phyloP scores from a whole-genome alignment of 1,140 invertebrate genomes.

The Drosophila bifasciata region DNA sequence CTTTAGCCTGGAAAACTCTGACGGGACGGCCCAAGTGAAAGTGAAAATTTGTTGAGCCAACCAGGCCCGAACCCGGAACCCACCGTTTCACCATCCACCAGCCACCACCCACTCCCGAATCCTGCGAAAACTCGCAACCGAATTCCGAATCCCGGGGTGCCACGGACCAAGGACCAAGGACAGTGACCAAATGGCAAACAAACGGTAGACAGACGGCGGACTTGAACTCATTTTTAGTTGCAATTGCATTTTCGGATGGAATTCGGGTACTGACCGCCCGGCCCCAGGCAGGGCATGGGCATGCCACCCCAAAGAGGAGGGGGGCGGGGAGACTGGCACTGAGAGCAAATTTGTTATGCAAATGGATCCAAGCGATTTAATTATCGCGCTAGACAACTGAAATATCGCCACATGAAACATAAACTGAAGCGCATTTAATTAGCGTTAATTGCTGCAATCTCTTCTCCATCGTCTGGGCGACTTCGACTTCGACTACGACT shows the following conservation, averaged over 20 bases:
- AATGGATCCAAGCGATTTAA: conserved; percentile 77
- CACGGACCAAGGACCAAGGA: conserved; percentile 14
- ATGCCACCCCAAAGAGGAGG: conserved; percentile 13
- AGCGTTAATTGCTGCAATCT: conserved; percentile 82
- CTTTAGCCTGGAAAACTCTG: conserved; percentile 64
- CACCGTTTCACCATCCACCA: too few relatives aligned
- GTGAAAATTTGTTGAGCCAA: conserved; percentile 67
- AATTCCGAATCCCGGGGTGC: conserved; percentile 5
- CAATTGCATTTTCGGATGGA: conserved; percentile 40
- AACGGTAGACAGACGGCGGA: conserved; percentile 61
- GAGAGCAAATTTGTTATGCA: conserved; percentile 77
- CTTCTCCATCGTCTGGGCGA: conserved; percentile 61
- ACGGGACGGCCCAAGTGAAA: conserved; percentile 72
- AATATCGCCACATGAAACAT: conserved; percentile 82
- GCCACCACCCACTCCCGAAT: not conserved
- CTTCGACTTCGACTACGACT: not conserved
- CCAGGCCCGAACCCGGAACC: not conserved
- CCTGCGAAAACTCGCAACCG: not conserved
- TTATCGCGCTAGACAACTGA: conserved; percentile 82
- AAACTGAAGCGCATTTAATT: conserved; percentile 82
- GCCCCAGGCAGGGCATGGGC: not conserved
- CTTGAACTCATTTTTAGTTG: conserved; percentile 65
- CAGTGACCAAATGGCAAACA: conserved; percentile 68
- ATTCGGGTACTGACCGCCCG: conserved; percentile 1
- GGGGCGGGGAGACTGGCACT: not conserved